phyloP scores from a whole-genome alignment of 2,888 invertebrate species.

The Thera obeliscata region DNA sequence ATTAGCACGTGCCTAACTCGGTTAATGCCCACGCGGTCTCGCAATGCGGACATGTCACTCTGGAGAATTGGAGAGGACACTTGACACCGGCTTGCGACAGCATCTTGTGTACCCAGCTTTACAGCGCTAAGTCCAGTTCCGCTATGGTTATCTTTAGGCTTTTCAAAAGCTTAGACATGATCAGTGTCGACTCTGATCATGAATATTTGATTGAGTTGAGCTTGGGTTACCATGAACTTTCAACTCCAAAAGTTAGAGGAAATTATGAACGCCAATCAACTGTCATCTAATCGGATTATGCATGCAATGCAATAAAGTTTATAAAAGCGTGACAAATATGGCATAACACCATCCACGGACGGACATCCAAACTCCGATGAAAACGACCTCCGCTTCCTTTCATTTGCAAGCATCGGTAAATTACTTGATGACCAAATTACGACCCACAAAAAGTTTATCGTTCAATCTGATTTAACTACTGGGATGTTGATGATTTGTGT shows the following conservation, averaged over 20 bases:
- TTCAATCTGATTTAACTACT: slow-evolving; percentile 38
- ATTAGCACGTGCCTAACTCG: slow-evolving; percentile 44
- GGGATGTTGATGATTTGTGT: slow-evolving; percentile 39
- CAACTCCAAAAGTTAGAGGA: slow-evolving; percentile 7
- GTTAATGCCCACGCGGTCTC: slow-evolving; percentile 61
- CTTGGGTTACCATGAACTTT: slow-evolving; percentile 21
- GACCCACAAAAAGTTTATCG: slow-evolving; percentile 37
- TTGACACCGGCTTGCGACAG: slow-evolving; percentile 67
- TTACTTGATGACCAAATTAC: slow-evolving; percentile 48
- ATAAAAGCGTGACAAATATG: slow-evolving; percentile 12
- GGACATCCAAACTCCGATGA: slow-evolving; percentile 20
- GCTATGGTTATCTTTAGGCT: neutral
- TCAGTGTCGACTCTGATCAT: neutral
- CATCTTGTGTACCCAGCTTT: slow-evolving; percentile 40
- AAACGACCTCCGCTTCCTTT: slow-evolving; percentile 47
- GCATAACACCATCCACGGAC: slow-evolving; percentile 18
- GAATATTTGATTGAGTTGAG: slow-evolving; percentile 1
- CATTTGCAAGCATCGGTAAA: slow-evolving; percentile 47
- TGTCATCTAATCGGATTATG: slow-evolving; percentile 17
- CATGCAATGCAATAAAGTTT: slow-evolving; percentile 17
- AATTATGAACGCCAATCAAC: slow-evolving; percentile 22
- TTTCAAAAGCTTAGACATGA: neutral
- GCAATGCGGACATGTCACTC: slow-evolving; percentile 68
- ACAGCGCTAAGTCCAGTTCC: slow-evolving; percentile 28
- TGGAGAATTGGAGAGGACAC: slow-evolving; percentile 77